Base-by-base conservation (phyloP, 2,797 vertebrate species). In the Dallia pectoralis region DNA sequence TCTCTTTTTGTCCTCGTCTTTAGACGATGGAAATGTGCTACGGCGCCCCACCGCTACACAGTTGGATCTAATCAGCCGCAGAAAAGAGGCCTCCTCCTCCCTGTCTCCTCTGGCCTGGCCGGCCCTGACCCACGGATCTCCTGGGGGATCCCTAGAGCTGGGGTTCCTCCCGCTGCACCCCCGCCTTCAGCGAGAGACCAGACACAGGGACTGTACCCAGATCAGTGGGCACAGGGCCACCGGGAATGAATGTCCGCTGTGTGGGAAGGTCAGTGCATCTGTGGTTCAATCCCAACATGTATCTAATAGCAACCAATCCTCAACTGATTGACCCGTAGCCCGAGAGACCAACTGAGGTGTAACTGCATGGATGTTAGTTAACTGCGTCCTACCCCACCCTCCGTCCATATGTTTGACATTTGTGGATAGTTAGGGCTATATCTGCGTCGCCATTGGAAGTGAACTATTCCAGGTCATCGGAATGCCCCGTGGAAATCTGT, bases 211-310 rank as follows among this genome's bases (percentile, higher is more conserved):
- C 74, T 77, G 76, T 78, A 67, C 70, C 0, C 83, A 76, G 65
- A 85, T 69, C 18, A 74, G 40, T 18, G 62, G 32, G 29, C 11
- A 59, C 36, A 79, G 40, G 0, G 19, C 72, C 30, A 8, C 11
- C 25, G 73, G 33, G 0, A 86, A 82, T 40, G 79, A 86, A 62
- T 91, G 91, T 75, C 85, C 73, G 0, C 40, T 88, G 71, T 93
- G 91, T 61, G 18, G 76, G 62, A 92, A 92, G 89, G 93, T 93
- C 53, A 77, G 3, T 32, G 6, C 51, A 25, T 9, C 66, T 59
- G 22, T 59, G 11, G 4, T 59, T 27, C 53, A 25, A 59, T 27
- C 22, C 22, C 22, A 4, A 59, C 22, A 25, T 25, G 53, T 59
- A 25, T 9, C 53, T 11, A 25, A 25, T 59, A 59, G 25, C 11